phyloP scores from a whole-genome alignment of 2,888 invertebrate species.

The Leptinotarsa haldemani region DNA sequence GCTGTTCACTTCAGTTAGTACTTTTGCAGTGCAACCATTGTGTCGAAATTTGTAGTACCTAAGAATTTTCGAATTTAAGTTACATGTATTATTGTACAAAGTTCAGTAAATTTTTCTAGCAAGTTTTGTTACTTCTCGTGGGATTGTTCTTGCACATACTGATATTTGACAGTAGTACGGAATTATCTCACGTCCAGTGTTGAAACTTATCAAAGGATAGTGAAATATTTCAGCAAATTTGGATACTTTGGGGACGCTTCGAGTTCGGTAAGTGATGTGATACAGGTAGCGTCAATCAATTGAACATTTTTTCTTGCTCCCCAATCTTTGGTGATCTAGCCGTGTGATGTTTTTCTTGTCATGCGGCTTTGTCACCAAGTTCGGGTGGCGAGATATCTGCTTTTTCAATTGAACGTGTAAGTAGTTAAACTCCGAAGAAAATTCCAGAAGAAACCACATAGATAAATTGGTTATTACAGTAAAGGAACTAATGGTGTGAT shows the following conservation, averaged over 20 bases:
- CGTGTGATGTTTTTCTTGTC: slow-evolving; percentile 60
- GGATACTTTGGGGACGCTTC: background rate
- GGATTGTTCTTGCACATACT: slow-evolving; percentile 55
- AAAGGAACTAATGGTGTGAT: slow-evolving; percentile 64
- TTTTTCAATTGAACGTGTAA: slow-evolving; percentile 6
- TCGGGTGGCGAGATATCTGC: slow-evolving; percentile 29
- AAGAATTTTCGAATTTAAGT: background rate
- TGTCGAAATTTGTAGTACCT: background rate
- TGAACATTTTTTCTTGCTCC: slow-evolving; percentile 28
- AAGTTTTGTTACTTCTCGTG: slow-evolving; percentile 53
- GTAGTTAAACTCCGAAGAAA: background rate
- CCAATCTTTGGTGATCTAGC: slow-evolving; percentile 66
- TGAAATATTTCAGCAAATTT: background rate
- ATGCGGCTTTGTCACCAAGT: slow-evolving; percentile 60
- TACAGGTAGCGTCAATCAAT: background rate
- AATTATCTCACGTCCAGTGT: slow-evolving; percentile 58
- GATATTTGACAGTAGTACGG: slow-evolving; percentile 59
- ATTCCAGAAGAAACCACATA: background rate
- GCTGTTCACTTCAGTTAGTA: slow-evolving; percentile 13
- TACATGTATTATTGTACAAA: slow-evolving; percentile 16
- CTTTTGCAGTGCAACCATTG: background rate
- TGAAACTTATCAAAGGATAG: slow-evolving; percentile 6
- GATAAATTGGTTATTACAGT: slow-evolving; percentile 47
- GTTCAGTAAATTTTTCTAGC: slow-evolving; percentile 25
- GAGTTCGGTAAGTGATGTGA: slow-evolving; percentile 3